phyloP scores from a whole-genome alignment of 2,888 invertebrate species.

The Eubasilissa splendida region DNA sequence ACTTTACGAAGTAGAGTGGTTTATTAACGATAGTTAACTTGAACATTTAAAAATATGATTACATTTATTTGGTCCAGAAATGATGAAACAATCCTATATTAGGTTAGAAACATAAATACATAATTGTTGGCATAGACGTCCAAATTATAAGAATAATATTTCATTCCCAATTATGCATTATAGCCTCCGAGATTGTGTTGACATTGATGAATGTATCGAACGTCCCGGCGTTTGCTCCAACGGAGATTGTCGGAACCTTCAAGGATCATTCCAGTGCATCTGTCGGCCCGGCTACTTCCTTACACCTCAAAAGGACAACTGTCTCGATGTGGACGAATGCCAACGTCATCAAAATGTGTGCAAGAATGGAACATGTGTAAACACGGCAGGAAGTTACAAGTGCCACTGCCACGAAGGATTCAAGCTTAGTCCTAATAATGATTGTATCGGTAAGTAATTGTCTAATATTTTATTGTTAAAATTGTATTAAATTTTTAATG shows the following conservation, averaged over 20 bases:
- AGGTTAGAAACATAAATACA: no score
- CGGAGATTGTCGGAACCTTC: conserved; percentile 84
- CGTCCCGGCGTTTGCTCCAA: conserved; percentile 79
- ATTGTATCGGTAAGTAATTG: conserved; percentile 77
- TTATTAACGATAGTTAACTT: no score
- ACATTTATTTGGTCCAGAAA: no score
- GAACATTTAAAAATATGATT: no score
- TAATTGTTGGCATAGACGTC: no score
- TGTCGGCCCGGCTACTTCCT: conserved; percentile 83
- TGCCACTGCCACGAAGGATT: conserved; percentile 85
- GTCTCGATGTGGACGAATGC: conserved; percentile 84
- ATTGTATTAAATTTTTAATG: no score
- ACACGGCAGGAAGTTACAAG: conserved; percentile 79
- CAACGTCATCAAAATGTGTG: conserved; percentile 81
- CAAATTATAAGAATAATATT: no score
- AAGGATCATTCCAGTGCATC: conserved; percentile 85
- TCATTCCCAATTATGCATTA: conserved; percentile 50
- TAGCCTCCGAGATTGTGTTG: conserved; percentile 76
- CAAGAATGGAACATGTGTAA: conserved; percentile 84
- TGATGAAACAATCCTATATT: no score
- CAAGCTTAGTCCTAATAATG: conserved; percentile 83
- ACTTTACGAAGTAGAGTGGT: no score
- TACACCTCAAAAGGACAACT: conserved; percentile 75
- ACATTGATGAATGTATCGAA: conserved; percentile 84
- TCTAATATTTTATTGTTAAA: no score